Evolutionary conservation across 2,113 vertebrate species (phyloP).

Genomic region (Hippocampus abdominalis): DNA sequence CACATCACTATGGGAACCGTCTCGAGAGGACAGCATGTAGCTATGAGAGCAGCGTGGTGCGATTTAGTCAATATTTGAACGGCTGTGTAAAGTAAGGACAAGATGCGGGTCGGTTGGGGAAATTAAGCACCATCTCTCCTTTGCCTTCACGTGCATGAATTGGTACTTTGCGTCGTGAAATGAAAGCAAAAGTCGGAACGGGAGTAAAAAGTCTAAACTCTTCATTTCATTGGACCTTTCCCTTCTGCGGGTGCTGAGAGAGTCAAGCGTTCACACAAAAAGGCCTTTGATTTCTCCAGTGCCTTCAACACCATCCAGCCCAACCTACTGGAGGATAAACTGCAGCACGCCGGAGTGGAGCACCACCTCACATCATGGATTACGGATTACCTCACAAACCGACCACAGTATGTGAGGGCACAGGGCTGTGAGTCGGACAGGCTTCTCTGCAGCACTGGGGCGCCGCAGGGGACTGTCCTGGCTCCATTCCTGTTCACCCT

Average conservation of each 20-base stretch:
- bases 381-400: too few species aligned
- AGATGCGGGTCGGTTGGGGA: background rate
- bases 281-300: too few species aligned
- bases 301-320: too few species aligned
- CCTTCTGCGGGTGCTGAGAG: background rate
- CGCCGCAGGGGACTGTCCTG: too few species aligned
- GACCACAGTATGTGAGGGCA: too few species aligned
- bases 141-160: background rate
- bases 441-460: too few species aligned
- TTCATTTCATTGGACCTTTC: background rate
- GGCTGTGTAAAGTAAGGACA: background rate
- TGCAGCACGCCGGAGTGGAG: too few species aligned
- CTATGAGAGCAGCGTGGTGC: constrained; percentile 15
- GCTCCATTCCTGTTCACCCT: too few species aligned
- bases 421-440: too few species aligned
- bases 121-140: background rate
- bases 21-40: constrained; percentile 21
- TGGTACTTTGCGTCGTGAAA: background rate
- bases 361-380: too few species aligned
- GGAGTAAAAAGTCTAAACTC: background rate
- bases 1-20: constrained; percentile 54
- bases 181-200: background rate
- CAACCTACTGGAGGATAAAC: too few species aligned
- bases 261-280: background rate
- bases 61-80: constrained; percentile 1